Evolutionary conservation across 2,797 vertebrate species (phyloP), one percentile per base, ranked within the genome.

Genomic region (Nannoperca australis): DNA sequence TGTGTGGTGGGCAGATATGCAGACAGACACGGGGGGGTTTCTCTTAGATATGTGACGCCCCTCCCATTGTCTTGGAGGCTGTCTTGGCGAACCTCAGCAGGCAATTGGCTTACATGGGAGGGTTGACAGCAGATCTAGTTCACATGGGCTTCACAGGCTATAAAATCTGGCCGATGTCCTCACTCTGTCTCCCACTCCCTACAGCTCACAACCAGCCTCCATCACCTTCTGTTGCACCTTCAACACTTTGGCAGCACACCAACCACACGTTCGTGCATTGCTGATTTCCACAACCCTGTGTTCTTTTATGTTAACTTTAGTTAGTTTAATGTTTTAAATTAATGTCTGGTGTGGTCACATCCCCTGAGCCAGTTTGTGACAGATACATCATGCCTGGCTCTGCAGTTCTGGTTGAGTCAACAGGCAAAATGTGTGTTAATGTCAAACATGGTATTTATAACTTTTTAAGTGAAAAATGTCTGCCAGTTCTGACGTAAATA

Each of bases 21-120:
- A 64, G 24, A 42, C 24, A 73, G 40, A 59, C 51, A 56, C 40
- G 15, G 20, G 49, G 36, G 36, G n/a, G 7, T 50, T 78, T 47
- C 32, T 72, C 58, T 44, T 30, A 17, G 1, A 44, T n/a, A 42
- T 38, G 32, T 22, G 62, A 50, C 10, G 22, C 7, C 36, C 15
- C 14, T 67, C 15, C 15, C 64, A 40, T 44, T 32, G 53, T 56
- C 53, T 56, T 34, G 20, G 40, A 55, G 50, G 24, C 18, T 55
- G 50, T 44, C 4, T 22, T 68, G 50, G 38, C 32, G n/a, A 51
- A 53, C n/a, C 34, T 24, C 49, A 36, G n/a, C n/a, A 55, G 24
- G 51, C 17, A 42, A 27, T 5, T 67, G 38, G 4, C 24, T 14
- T 51, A 20, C 24, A 14, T 27, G 34, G 32, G 15, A 67, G 30